Conservation (phyloP, 1,140 invertebrate genomes). For the Caenorhabditis remanei region DNA sequence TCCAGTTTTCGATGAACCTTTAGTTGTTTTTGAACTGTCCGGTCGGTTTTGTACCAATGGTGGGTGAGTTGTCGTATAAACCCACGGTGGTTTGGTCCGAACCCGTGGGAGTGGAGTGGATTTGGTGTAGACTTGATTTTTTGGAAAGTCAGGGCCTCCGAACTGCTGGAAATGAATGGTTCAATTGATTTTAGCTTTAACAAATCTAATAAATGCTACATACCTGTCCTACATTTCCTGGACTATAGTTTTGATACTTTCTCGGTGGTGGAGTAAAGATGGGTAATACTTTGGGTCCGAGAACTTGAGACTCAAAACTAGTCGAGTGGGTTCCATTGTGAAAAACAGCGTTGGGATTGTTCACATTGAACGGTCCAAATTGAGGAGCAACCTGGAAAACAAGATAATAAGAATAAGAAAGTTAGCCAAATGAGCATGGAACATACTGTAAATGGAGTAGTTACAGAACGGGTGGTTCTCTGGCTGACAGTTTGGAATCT, state of each 20-base stretch:
- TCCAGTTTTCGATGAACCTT: conserved; percentile 7
- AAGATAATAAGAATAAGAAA: neutral
- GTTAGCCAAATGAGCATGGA: no score
- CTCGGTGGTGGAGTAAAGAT: conserved; percentile 68
- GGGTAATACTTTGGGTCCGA: conserved; percentile 71
- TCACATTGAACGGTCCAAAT: conserved; percentile 72
- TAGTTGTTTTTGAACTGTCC: conserved; percentile 45
- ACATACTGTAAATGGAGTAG: conserved; percentile 34
- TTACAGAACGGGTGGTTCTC: neutral
- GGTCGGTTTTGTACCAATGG: conserved; percentile 34
- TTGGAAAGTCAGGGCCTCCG: conserved; percentile 62
- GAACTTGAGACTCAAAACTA: conserved; percentile 69
- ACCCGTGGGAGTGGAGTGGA: conserved; percentile 66
- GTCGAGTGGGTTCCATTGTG: conserved; percentile 68
- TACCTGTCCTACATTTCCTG: conserved; percentile 55
- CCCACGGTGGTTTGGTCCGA: conserved; percentile 50
- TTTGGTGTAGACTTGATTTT: conserved; percentile 70
- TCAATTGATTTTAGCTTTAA: neutral
- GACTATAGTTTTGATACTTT: neutral
- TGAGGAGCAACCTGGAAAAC: conserved; percentile 59
- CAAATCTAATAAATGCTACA: neutral
- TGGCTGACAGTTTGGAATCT: conserved; percentile 32
- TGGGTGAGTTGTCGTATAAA: conserved; percentile 60
- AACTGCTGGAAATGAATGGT: conserved; percentile 47
- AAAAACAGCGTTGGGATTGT: conserved; percentile 73